Evolutionary conservation across 2,797 vertebrate species (phyloP).

Genomic region (Microchirus variegatus): DNA sequence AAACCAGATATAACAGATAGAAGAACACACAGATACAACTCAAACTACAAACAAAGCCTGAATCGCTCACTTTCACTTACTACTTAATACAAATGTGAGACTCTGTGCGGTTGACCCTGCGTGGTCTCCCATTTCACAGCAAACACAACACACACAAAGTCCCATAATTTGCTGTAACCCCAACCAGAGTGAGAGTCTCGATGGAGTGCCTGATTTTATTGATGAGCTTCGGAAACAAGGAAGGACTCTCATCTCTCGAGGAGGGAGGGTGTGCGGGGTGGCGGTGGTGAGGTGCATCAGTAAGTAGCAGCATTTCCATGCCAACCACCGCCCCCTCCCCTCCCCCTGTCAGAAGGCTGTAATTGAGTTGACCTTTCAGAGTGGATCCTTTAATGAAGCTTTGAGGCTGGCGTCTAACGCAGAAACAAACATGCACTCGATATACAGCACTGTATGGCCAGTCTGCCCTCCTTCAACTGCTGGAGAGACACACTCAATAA

Average conservation of each 20-base stretch:
- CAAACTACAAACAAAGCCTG: not conserved
- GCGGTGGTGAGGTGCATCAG: slow-evolving; percentile 51
- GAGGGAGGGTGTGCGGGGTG: slow-evolving; percentile 45
- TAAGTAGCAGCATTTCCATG: slow-evolving; percentile 82
- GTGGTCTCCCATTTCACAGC: not conserved
- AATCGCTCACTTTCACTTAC: not conserved
- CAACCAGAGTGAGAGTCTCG: slow-evolving; percentile 24
- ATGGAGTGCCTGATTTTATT: slow-evolving; percentile 69
- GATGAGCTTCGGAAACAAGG: slow-evolving; percentile 79
- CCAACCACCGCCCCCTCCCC: slow-evolving; percentile 72
- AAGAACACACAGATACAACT: slow-evolving; percentile 7
- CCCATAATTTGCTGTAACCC: slow-evolving; percentile 34
- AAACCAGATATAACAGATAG: too few species aligned
- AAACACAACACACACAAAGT: slow-evolving; percentile 5
- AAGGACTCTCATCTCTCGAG: slow-evolving; percentile 74
- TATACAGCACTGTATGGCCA: slow-evolving; percentile 71
- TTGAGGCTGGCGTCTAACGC: slow-evolving; percentile 74
- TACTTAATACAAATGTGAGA: not conserved
- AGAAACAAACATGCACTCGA: slow-evolving; percentile 77
- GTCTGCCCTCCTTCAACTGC: slow-evolving; percentile 65
- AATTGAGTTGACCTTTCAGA: slow-evolving; percentile 89
- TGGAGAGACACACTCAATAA: slow-evolving; percentile 72
- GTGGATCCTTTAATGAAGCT: slow-evolving; percentile 87
- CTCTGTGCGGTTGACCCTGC: not conserved
- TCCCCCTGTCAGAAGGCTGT: slow-evolving; percentile 79